phyloP scores from a whole-genome alignment of 2,888 invertebrate species.

The Palloptera scutellata region DNA sequence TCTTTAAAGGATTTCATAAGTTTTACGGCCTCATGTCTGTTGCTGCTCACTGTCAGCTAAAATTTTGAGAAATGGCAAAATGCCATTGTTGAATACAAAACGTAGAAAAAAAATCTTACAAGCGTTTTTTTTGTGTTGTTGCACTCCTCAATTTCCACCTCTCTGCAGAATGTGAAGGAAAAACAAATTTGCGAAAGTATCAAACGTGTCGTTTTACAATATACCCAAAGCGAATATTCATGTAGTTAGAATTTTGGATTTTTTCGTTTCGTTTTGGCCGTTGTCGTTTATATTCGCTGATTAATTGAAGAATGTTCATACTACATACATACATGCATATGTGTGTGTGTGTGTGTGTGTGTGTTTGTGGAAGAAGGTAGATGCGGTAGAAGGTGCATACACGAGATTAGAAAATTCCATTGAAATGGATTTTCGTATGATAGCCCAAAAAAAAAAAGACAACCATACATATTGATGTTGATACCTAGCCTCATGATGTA shows the following conservation, averaged over 20 bases:
- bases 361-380: too few species aligned
- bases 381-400: too few species aligned
- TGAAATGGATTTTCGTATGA: too few species aligned
- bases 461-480: too few species aligned
- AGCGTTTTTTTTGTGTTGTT: not conserved
- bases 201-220: slow-evolving; percentile 51
- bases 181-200: not conserved
- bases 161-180: not conserved
- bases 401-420: too few species aligned
- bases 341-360: too few species aligned
- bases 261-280: not conserved
- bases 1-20: not conserved
- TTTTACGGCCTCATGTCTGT: slow-evolving; percentile 15
- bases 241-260: slow-evolving; percentile 44
- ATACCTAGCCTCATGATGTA: too few species aligned
- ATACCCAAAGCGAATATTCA: slow-evolving; percentile 56
- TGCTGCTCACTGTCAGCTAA: slow-evolving; percentile 50
- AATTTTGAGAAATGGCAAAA: slow-evolving; percentile 58
- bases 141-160: not conserved
- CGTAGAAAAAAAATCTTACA: not conserved
- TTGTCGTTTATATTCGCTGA: slow-evolving; percentile 17
- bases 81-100: slow-evolving; percentile 50
- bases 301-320: slow-evolving; percentile 38
- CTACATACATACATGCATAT: not conserved
- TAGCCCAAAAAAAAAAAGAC: too few species aligned